phyloP scores from a whole-genome alignment of 2,888 invertebrate species.

The Eilema depressum region DNA sequence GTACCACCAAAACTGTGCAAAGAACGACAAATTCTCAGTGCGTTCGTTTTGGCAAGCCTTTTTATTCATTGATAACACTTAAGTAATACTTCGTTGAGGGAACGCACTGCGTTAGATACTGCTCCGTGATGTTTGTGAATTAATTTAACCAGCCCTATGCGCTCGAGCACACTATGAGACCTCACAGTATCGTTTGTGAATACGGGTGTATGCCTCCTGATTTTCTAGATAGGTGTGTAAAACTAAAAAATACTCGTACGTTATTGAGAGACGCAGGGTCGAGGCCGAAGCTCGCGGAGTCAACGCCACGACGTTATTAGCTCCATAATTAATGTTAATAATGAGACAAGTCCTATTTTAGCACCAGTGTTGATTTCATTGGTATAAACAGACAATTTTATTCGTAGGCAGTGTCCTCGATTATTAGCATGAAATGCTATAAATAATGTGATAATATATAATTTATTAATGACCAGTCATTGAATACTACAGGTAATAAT shows the following conservation, averaged over 20 bases:
- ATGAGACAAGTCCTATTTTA: conserved; percentile 19
- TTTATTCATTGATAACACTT: too few species aligned
- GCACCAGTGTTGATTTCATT: neutral
- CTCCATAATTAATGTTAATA: conserved; percentile 34
- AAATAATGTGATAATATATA: neutral
- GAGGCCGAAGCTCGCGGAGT: conserved; percentile 63
- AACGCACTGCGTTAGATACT: too few species aligned
- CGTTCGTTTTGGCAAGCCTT: too few species aligned
- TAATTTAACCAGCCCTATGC: too few species aligned
- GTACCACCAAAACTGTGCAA: too few species aligned
- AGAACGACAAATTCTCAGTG: too few species aligned
- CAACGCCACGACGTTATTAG: conserved; percentile 58
- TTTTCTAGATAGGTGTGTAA: conserved; percentile 57
- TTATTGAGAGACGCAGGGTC: conserved; percentile 56
- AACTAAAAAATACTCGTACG: conserved; percentile 55
- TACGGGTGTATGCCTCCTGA: conserved; percentile 47
- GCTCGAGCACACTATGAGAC: too few species aligned
- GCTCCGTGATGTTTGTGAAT: too few species aligned
- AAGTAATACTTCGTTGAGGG: too few species aligned
- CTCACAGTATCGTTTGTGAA: too few species aligned
- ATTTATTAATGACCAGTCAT: neutral
- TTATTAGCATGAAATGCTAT: neutral
- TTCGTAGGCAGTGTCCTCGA: conserved; percentile 7
- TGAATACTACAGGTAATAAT: neutral
- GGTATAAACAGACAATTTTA: neutral